Conservation (phyloP, 2,888 invertebrate species). For the Harpagoxenus sublaevis region DNA sequence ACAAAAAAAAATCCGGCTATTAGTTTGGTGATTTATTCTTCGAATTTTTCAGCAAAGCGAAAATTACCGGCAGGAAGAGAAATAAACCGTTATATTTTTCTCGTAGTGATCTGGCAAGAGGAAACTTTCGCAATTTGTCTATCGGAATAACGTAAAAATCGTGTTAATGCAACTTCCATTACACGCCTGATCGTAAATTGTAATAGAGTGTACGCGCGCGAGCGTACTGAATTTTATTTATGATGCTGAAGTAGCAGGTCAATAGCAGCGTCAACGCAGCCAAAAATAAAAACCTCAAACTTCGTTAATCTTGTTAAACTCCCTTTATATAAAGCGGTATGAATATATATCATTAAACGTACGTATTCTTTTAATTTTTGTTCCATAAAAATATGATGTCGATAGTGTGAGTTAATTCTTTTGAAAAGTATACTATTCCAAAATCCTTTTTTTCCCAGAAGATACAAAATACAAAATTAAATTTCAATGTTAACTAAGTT, state of each 20-base stretch:
- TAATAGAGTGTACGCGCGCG: slow-evolving; percentile 7
- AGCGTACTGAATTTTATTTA: slow-evolving; percentile 19
- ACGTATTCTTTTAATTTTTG: background rate
- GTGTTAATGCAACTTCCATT: slow-evolving; percentile 13
- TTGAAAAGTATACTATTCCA: background rate
- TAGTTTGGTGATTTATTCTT: background rate
- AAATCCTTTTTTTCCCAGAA: background rate
- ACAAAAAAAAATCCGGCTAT: background rate
- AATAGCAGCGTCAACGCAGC: background rate
- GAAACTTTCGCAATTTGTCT: slow-evolving; percentile 22
- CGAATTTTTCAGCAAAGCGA: background rate
- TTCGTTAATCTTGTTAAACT: slow-evolving; percentile 30
- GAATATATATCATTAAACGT: background rate
- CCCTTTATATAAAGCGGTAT: background rate
- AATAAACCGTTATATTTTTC: slow-evolving; percentile 1
- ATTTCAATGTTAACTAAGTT: background rate
- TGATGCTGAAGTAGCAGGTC: slow-evolving; percentile 15
- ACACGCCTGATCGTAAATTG: slow-evolving; percentile 14
- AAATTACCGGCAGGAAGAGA: background rate
- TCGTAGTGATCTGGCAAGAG: background rate
- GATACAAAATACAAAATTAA: background rate
- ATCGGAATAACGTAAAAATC: slow-evolving; percentile 22
- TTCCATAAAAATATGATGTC: background rate
- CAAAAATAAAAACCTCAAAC: slow-evolving; percentile 11
- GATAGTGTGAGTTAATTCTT: background rate